Conservation (phyloP, 2,797 vertebrate genomes). For the Otolemur crassicaudatus region DNA sequence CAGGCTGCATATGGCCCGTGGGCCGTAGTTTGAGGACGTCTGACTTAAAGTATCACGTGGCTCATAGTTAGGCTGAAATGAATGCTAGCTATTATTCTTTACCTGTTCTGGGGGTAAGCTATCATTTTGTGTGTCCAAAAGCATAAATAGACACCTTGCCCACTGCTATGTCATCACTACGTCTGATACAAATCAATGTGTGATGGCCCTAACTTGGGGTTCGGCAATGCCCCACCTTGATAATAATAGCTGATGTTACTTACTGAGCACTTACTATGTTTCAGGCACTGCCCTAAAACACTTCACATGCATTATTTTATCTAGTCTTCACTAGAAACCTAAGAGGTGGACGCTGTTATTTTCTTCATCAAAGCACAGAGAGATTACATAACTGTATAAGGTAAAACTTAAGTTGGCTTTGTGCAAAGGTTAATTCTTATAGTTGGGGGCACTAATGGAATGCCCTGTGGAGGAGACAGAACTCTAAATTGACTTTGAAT, state of each 20-base stretch:
- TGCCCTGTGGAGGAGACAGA: background rate
- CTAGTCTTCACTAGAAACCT: background rate
- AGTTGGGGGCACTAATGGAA: background rate
- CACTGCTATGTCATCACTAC: background rate
- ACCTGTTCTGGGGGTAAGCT: background rate
- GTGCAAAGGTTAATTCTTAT: background rate
- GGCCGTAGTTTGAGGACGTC: too few relatives aligned
- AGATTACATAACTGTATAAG: background rate
- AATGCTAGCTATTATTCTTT: background rate
- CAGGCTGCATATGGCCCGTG: too few relatives aligned
- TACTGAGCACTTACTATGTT: background rate
- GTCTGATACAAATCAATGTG: background rate
- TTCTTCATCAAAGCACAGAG: constrained; percentile 15
- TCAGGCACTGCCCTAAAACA: background rate
- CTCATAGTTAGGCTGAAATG: background rate
- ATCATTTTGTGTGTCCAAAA: constrained; percentile 13
- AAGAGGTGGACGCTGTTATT: background rate
- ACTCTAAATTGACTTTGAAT: constrained; percentile 37
- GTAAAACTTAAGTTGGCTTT: constrained; percentile 4
- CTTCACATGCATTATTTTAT: background rate
- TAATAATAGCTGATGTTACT: background rate
- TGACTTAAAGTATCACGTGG: background rate
- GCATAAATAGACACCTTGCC: background rate
- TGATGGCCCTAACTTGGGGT: background rate
- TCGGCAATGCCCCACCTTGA: background rate